Evolutionary conservation across 2,888 invertebrate genomes (phyloP).

Genomic region (Meandrusa payeni): DNA sequence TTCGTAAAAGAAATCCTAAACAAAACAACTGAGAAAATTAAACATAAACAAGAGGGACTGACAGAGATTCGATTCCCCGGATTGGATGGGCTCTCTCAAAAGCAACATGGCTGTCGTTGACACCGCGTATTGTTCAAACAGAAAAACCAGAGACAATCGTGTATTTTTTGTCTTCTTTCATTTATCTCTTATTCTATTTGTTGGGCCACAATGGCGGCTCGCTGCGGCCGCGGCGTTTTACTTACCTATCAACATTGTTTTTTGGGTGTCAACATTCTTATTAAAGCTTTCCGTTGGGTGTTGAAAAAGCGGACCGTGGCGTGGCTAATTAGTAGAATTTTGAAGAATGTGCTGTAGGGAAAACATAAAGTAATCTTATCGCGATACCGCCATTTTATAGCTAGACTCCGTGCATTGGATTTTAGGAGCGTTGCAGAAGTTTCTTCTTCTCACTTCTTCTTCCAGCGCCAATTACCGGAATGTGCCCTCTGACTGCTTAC

Average conservation of each 20-base stretch:
- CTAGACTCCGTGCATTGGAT: too few species aligned
- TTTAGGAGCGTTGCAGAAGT: too few species aligned
- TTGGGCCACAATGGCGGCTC: constrained; percentile 66
- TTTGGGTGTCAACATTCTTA: constrained; percentile 47
- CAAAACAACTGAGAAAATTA: constrained; percentile 1
- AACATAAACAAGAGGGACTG: constrained; percentile 21
- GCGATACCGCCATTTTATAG: too few species aligned
- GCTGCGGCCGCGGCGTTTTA: constrained; percentile 66
- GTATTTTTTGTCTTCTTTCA: constrained; percentile 58
- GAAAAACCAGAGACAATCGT: constrained; percentile 74
- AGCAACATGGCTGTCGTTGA: constrained; percentile 72
- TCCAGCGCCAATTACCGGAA: too few species aligned
- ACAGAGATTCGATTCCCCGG: constrained; percentile 30
- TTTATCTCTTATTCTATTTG: constrained; percentile 56
- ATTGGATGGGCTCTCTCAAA: constrained; percentile 30
- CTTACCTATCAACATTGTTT: constrained; percentile 65
- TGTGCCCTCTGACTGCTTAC: too few species aligned
- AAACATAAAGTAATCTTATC: too few species aligned
- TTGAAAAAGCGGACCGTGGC: constrained; percentile 26
- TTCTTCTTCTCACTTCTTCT: too few species aligned
- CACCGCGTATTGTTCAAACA: constrained; percentile 76
- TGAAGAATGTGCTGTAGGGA: constrained; percentile 16
- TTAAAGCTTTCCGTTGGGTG: constrained; percentile 35
- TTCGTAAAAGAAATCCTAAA: not conserved
- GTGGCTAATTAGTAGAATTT: constrained; percentile 12